Base-by-base conservation (phyloP, 2,113 vertebrate genomes). In the Nothoprocta pentlandii region DNA sequence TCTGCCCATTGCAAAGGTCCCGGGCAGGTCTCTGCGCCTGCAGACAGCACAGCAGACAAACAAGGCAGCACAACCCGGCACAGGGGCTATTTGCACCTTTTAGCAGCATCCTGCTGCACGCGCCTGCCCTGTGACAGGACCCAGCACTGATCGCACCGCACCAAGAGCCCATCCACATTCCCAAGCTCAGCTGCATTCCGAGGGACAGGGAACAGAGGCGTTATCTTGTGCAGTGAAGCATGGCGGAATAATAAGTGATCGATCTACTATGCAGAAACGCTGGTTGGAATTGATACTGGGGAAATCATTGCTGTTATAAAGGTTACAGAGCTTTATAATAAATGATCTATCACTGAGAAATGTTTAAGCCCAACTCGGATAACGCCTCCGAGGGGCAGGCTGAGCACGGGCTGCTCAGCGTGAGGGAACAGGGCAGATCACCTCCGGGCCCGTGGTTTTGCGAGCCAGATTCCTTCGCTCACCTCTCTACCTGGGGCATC, bases 121-220 rank as follows among this genome's bases (percentile, higher is more conserved):
- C 91, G 89, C 77, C 87, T 96, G 94, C 94, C 89, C 84, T 51
- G 80, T 51, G 64, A 75, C 87, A 92, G 58, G 79, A 3, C 62
- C 66, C 85, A 44, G 23, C 16, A 67, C 79, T 74, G 82, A 8
- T 3, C 5, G 4, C 49, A 66, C 39, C 1, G 1, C 0, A 21
- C 49, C 87, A 87, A 59, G 67, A 77, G 63, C 78, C 74, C 89
- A 44, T 49, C 67, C 47, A 81, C 71, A 49, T 53, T 49, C 6
- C 63, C 79, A 26, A 62, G 67, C 20, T 63, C 9, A 9, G 58
- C 56, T 10, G 85, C 70, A 3, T 61, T 5, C 95, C 67, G n/a
- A 62, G 47, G 61, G 3, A 41, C 46, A n/a, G 41, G 54, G 58
- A 51, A 36, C 47, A 54, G 66, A 13, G 41, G 63, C 89, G 53